A percentile compares a stretch with the other conserved stretches of the same genome.
Conservation (phyloP, 2,797 vertebrate species). For the Pterois miles region DNA sequence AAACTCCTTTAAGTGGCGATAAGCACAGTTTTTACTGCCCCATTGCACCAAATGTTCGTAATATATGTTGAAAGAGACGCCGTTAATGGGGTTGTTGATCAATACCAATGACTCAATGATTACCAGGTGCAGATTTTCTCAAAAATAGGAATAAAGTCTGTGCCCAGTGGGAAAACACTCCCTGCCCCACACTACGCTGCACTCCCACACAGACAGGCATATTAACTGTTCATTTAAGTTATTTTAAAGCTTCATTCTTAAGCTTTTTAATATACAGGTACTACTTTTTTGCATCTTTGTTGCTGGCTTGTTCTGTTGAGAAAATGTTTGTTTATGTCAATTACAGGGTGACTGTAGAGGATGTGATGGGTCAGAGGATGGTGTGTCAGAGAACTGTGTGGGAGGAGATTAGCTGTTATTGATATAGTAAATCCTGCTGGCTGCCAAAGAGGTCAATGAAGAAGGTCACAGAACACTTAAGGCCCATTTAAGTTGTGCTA, state of each 20-base stretch:
- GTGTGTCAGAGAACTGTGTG: background rate
- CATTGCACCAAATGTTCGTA: constrained; percentile 28
- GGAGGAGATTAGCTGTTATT: constrained; percentile 7
- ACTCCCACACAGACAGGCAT: background rate
- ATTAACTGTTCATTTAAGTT: constrained; percentile 1
- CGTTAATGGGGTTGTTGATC: constrained; percentile 47
- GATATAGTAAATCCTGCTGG: background rate
- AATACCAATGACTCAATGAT: constrained; percentile 30
- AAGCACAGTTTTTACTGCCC: constrained; percentile 29
- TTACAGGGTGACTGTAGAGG: background rate
- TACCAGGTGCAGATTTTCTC: constrained; percentile 22
- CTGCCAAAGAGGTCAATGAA: background rate
- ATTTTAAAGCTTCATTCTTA: constrained; percentile 8
- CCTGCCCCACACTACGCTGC: background rate
- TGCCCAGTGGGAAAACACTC: background rate
- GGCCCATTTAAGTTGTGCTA: background rate
- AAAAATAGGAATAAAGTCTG: constrained; percentile 14
- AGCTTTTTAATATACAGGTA: background rate
- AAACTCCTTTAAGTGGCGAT: constrained; percentile 13
- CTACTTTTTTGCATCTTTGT: background rate
- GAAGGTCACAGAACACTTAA: background rate
- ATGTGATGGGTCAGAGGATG: background rate
- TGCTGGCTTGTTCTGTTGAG: background rate
- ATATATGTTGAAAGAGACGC: constrained; percentile 27
- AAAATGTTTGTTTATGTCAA: background rate